Conservation (phyloP, 2,888 invertebrate species). For the Parelbella ahira region DNA sequence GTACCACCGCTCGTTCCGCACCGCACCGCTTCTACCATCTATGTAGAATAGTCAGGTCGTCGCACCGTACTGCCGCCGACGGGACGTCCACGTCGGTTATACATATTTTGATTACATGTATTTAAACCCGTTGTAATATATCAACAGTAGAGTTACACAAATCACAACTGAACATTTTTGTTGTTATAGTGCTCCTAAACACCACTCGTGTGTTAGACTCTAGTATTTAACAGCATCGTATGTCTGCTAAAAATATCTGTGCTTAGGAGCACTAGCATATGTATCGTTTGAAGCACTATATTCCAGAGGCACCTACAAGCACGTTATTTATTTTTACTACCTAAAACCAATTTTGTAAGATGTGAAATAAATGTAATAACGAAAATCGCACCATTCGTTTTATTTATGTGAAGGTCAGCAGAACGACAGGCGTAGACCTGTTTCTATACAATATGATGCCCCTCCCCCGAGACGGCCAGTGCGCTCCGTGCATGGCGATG, state of each 20-base stretch:
- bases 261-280: neutral
- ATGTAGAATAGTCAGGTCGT: conserved; percentile 49
- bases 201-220: neutral
- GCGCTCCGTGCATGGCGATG: conserved; percentile 15
- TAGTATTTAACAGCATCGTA: conserved; percentile 1
- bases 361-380: conserved; percentile 37
- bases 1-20: conserved; percentile 47
- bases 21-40: conserved; percentile 55
- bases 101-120: neutral
- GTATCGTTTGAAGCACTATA: conserved; percentile 25
- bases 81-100: conserved; percentile 1
- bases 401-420: conserved; percentile 45
- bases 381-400: conserved; percentile 38
- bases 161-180: conserved; percentile 9
- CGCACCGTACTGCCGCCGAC: conserved; percentile 14
- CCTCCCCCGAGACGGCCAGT: conserved; percentile 23
- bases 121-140: neutral
- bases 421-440: conserved; percentile 35
- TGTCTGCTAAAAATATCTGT: neutral
- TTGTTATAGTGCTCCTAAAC: conserved; percentile 11
- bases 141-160: conserved; percentile 10
- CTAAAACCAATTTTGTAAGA: conserved; percentile 30
- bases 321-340: conserved; percentile 30
- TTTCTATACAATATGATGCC: conserved; percentile 34
- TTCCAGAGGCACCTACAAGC: conserved; percentile 29